Evolutionary conservation across 53 echinoderm and acorn worm genomes (phyloP).

Genomic region (Arbacia lixula): DNA sequence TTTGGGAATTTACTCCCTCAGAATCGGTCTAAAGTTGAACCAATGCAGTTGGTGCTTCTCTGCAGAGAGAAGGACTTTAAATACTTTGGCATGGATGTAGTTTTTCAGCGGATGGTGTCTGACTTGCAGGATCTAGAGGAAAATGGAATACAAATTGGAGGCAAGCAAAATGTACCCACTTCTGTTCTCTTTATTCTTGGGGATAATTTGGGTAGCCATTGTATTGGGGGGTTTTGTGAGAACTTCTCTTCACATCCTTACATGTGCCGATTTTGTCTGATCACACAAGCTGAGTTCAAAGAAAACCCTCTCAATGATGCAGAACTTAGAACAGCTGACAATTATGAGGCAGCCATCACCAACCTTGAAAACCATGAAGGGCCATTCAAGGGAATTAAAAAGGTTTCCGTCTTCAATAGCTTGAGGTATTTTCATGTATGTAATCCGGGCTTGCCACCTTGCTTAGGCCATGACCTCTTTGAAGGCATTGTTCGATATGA

Average conservation of each 20-base stretch:
- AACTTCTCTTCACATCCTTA: conserved; percentile 43
- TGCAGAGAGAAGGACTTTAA: conserved; percentile 60
- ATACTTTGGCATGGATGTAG: conserved; percentile 28
- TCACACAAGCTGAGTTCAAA: conserved; percentile 16
- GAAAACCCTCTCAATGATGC: conserved; percentile 11
- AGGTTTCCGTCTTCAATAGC: conserved; percentile 57
- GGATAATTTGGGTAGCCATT: conserved; percentile 69
- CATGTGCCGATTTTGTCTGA: conserved; percentile 59
- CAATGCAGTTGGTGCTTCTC: conserved; percentile 61
- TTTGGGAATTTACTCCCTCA: conserved; percentile 55
- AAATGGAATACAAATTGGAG: conserved; percentile 43
- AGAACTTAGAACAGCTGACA: conserved; percentile 39
- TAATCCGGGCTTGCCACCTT: conserved; percentile 72
- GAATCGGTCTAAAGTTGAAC: conserved; percentile 47
- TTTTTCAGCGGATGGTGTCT: conserved; percentile 46
- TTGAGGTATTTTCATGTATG: conserved; percentile 72
- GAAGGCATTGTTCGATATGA: conserved; percentile 69
- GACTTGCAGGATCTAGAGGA: conserved; percentile 62
- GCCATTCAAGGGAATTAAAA: conserved; percentile 24
- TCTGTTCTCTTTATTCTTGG: conserved; percentile 58
- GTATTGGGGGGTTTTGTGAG: conserved; percentile 65
- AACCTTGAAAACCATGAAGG: conserved; percentile 27
- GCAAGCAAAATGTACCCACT: neutral
- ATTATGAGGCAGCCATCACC: conserved; percentile 36
- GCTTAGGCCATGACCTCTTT: conserved; percentile 71